Base-by-base conservation (phyloP, 2,113 vertebrate genomes). In the Pica pica region DNA sequence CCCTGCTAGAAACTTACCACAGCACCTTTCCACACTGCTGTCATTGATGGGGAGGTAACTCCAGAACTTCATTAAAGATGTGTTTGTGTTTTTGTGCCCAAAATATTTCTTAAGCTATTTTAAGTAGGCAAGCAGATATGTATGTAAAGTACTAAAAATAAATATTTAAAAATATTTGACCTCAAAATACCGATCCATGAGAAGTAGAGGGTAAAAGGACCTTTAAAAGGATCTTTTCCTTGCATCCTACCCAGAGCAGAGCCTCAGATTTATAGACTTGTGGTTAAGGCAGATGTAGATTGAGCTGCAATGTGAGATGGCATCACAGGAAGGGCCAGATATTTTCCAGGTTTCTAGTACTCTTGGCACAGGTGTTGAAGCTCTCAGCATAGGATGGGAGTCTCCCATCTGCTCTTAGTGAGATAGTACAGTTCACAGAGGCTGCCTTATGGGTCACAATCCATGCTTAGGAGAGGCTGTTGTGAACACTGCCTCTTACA, bases 141-240 rank as follows among this genome's bases (percentile, higher is more conserved):
- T 30, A 42, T 42, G 42, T 94, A 68, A 86, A 17, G 3, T 28
- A 59, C 75, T 97, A 95, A 93, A 96, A 97, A 95, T 78, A 95
- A 90, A 49, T 90, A 81, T 63, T 92, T 92, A 64, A 95, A 97
- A 96, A 95, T 94, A 96, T 35, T 64, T 92, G 46, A 90, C 94
- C 94, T 96, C 87, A 96, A 87, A 95, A 80, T 88, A 93, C 63
- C 0, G 0, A 67, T 63, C 50, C 56, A 55, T 41, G 39, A 86
- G 37, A 69, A 86, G 33, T 35, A 86, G 44, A 85, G 9, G 9
- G 44, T 85, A 80, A 93, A 94, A 91, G 41, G 59, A 63, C 39
- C 30, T 80, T 90, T 94, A 91, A 85, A 85, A 6, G 30, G 46
- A 60, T 59, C 65, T 95, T 94, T 91, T 85, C 21, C 89, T 82